phyloP scores from a whole-genome alignment of 2,113 vertebrate species.

The Myotis yumanensis region DNA sequence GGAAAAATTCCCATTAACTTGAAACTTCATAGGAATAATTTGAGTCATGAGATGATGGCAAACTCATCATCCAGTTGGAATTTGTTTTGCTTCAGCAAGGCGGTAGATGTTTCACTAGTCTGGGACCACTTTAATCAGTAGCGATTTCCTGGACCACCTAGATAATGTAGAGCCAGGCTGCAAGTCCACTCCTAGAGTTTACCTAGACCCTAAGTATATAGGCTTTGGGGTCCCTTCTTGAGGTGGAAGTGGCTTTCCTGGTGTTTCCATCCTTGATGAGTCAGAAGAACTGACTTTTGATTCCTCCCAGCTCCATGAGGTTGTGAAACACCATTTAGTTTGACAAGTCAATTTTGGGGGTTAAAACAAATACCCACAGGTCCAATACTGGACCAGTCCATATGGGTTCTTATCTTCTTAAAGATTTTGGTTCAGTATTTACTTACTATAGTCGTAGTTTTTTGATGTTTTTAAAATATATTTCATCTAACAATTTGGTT shows the following conservation, averaged over 20 bases:
- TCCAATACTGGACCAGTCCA: background rate
- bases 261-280: background rate
- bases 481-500: background rate
- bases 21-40: constrained; percentile 6
- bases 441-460: background rate
- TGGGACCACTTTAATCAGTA: background rate
- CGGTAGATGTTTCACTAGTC: background rate
- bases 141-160: background rate
- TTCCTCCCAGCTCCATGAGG: background rate
- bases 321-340: background rate
- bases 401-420: background rate
- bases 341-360: background rate
- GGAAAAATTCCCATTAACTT: constrained; percentile 23
- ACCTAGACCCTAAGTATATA: background rate
- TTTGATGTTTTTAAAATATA: background rate
- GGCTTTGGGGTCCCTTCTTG: background rate
- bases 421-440: background rate
- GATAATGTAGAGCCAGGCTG: background rate
- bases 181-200: background rate
- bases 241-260: background rate
- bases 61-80: background rate
- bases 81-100: background rate
- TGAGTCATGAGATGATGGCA: no score
- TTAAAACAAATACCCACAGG: background rate
- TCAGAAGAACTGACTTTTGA: background rate